Base-by-base conservation (phyloP, 2,797 vertebrate species). In the Rhinophrynus dorsalis region DNA sequence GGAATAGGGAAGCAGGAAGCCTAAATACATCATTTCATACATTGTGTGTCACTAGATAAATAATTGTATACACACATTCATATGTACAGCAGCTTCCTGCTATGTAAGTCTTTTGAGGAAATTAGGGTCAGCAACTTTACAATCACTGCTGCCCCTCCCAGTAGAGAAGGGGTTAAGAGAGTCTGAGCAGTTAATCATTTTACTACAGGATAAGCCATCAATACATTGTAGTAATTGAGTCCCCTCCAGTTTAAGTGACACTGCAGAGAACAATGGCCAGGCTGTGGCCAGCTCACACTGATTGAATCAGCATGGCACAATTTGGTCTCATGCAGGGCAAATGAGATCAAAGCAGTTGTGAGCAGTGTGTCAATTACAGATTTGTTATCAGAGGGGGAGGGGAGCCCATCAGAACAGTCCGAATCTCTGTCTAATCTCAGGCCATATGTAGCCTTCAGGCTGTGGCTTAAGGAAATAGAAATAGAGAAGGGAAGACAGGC, bases 271-370 rank as follows among this genome's bases (percentile, higher is more conserved):
- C 52, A 48, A 55, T 67, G 7, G 27, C 6, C 6, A 27, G 47
- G 13, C 35, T 20, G 33, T 52, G 40, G 51, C 21, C 29, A 23
- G 18, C 10, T 57, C 26, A 45, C 64, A 56, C 21, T 32, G 54
- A 55, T 58, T 57, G 42, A 58, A 48, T 58, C 40, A 58, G 42
- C 37, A 57, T 56, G 64, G 52, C 54, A 67, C 30, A 63, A 48
- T 67, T 48, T 67, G 54, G 38, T 40, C 52, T 57, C 27, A 57
- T 26, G 13, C 64, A 67, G 52, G 29, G 26, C 48, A 47, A 45
- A 30, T 33, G 52, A 57, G 65, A 67, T 67, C 52, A 67, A 67
- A 67, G 65, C 9, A 27, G 13, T 50, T 20, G 65, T 35, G 54
- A 47, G 40, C 2, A 26, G 54, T 23, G 42, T 58, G 65, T 67